Evolutionary conservation across 2,797 vertebrate genomes (phyloP), one percentile per base, ranked within the genome.

Genomic region (Sebastes variabilis): DNA sequence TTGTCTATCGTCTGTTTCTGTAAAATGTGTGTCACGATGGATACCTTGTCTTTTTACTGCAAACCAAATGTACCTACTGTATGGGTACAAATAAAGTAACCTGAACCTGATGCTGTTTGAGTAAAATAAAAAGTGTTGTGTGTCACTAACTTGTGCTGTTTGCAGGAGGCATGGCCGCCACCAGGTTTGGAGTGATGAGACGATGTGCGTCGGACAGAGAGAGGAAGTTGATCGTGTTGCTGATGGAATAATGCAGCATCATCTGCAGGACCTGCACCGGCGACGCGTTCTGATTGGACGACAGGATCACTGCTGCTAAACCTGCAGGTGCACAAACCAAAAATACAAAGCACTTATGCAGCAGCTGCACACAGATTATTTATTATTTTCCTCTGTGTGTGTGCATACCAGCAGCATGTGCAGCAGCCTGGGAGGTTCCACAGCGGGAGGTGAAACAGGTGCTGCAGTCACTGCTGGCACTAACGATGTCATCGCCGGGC

Each of bases 401-500:
- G 5, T 20, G 18, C 10, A 4, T 75, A 90, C 97, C 97, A 66
- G 97, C 96, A 30, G 96, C 95, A 0, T 98, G 97, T 0, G 98
- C 97, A 0, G 97, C 97, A 1, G 97, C 97, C 92, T 97, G 97
- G 0, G 97, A 98, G 0, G 97, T 98, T 36, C 98, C 97, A 0
- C 97, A 97, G 79, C 88, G 95, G 0, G 96, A 95, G 0, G 91
- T 96, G 73, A 98, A 99, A 79, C 97, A 98, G 2, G 97, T 97
- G 83, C 93, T 95, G 65, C 98, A 99, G 89, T 97, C 97, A 0
- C 97, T 98, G 66, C 97, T 98, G 54, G 97, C 97, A 0, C 97
- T 96, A 0, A 98, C 80, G 14, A 98, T 97, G 91, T 98, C 96
- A 1, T 98, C 97, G 3, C 97, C 98, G 0, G 97, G 97, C 2